Conservation (phyloP, 2,797 vertebrate species). For the Telmatherina bonti region DNA sequence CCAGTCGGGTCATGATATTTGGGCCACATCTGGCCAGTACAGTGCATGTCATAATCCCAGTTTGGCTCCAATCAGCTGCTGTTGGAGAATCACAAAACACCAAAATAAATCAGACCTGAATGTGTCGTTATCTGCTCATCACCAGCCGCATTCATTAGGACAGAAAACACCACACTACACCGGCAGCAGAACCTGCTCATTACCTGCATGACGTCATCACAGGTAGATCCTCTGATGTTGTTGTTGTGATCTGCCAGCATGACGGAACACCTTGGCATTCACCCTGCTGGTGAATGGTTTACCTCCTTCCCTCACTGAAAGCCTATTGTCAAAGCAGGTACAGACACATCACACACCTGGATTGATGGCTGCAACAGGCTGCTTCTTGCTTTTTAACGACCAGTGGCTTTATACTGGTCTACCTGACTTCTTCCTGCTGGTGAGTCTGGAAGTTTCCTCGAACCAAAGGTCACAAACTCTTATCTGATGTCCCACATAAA, state of each 20-base stretch:
- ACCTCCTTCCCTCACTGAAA: slow-evolving; percentile 34
- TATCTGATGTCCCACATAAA: slow-evolving; percentile 21
- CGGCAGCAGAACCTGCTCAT: background rate
- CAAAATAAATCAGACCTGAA: background rate
- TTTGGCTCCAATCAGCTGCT: too few relatives aligned
- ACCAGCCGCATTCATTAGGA: background rate
- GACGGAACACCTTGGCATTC: slow-evolving; percentile 58
- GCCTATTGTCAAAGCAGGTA: slow-evolving; percentile 32
- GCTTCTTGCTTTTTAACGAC: slow-evolving; percentile 11
- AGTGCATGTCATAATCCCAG: background rate
- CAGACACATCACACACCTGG: slow-evolving; percentile 10
- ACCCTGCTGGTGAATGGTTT: slow-evolving; percentile 38
- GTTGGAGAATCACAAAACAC: background rate
- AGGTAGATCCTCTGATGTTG: slow-evolving; percentile 25
- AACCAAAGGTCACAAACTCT: slow-evolving; percentile 37
- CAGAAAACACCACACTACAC: background rate
- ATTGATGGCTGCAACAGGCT: slow-evolving; percentile 10
- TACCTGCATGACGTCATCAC: slow-evolving; percentile 27
- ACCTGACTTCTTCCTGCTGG: background rate
- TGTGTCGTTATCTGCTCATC: background rate
- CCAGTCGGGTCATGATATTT: background rate
- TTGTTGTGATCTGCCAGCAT: slow-evolving; percentile 33
- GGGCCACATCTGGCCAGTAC: background rate
- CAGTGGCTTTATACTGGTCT: background rate
- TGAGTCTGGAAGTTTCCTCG: background rate